Conservation (phyloP, 2,888 invertebrate genomes). For the Vesta saturnalis region DNA sequence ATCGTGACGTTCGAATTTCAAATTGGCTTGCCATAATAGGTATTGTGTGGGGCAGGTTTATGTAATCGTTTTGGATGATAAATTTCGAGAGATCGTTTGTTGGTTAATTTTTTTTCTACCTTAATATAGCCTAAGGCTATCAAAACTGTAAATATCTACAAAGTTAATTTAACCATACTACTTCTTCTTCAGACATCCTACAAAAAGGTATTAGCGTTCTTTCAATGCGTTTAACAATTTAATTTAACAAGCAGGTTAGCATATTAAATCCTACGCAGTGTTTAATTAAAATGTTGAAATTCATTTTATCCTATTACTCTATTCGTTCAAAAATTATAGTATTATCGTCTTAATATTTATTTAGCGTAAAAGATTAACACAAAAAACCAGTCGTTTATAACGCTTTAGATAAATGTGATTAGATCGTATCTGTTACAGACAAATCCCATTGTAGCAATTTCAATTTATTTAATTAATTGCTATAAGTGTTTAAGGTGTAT, state of each 20-base stretch:
- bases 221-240: constrained; percentile 37
- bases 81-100: constrained; percentile 16
- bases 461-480: constrained; percentile 31
- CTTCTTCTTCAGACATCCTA: constrained; percentile 32
- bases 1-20: not conserved
- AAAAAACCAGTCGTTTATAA: not conserved
- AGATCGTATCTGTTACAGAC: constrained; percentile 18
- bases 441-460: constrained; percentile 20
- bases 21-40: constrained; percentile 12
- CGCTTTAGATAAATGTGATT: constrained; percentile 1
- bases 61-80: constrained; percentile 11
- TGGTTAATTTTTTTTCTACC: constrained; percentile 8
- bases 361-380: not conserved
- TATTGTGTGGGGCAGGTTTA: constrained; percentile 13
- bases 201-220: constrained; percentile 33
- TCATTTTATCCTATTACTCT: constrained; percentile 26
- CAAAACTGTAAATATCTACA: constrained; percentile 27
- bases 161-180: constrained; percentile 31
- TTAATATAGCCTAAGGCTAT: constrained; percentile 14
- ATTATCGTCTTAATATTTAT: not conserved
- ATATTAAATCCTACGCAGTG: constrained; percentile 39
- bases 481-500: constrained; percentile 6
- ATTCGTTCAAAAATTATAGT: constrained; percentile 4
- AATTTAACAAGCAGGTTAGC: constrained; percentile 37
- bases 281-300: constrained; percentile 46